Evolutionary conservation across 2,888 invertebrate species (phyloP).

Genomic region (Lapara coniferarum): DNA sequence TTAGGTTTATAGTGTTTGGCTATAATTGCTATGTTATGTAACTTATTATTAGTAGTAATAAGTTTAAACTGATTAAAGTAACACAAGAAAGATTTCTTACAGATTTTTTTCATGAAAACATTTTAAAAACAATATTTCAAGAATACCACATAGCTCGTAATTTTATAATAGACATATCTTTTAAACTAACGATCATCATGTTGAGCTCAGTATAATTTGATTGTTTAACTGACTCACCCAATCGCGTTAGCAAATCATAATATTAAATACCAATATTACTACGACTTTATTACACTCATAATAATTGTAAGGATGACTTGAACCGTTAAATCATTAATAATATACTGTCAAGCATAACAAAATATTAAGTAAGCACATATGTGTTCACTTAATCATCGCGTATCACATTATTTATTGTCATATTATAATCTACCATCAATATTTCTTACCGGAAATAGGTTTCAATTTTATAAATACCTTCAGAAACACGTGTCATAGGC

Average conservation of each 20-base stretch:
- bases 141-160: too few relatives aligned
- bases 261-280: not conserved
- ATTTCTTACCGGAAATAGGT: not conserved
- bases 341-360: constrained; percentile 14
- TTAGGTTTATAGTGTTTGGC: too few relatives aligned
- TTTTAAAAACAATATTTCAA: too few relatives aligned
- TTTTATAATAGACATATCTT: too few relatives aligned
- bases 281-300: not conserved
- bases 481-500: too few relatives aligned
- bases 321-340: constrained; percentile 6
- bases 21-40: too few relatives aligned
- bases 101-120: too few relatives aligned
- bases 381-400: not conserved
- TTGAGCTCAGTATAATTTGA: too few relatives aligned
- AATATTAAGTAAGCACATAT: not conserved
- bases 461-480: not conserved
- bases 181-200: too few relatives aligned
- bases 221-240: not conserved
- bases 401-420: constrained; percentile 3
- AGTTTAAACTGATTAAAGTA: too few relatives aligned
- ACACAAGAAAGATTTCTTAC: too few relatives aligned
- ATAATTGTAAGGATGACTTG: constrained; percentile 18
- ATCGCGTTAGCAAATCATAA: not conserved
- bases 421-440: not conserved
- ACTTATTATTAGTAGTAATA: too few relatives aligned